Percentiles rank a stretch among this genome's conserved stretches.
phyloP scores from a whole-genome alignment of 2,113 vertebrate genomes.

The Propithecus coquereli region DNA sequence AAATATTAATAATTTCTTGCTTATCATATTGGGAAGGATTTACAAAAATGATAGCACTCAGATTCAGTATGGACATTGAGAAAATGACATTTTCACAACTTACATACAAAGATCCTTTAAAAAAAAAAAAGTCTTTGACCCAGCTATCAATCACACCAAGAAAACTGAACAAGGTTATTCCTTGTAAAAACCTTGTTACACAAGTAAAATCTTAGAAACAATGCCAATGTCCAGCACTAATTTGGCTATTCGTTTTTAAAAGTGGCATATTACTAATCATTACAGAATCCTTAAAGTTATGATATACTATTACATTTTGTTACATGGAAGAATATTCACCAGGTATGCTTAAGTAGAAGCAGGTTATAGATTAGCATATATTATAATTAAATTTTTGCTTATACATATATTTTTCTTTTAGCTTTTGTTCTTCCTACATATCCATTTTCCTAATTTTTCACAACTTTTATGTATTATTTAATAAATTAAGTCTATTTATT shows the following conservation, averaged over 20 bases:
- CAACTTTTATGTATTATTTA: not conserved
- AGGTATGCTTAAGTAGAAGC: not conserved
- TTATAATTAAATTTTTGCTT: not conserved
- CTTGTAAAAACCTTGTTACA: not conserved
- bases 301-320: not conserved
- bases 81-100: not conserved
- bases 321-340: not conserved
- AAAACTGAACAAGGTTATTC: not conserved
- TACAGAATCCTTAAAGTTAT: not conserved
- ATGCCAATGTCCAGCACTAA: not conserved
- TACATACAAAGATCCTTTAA: not conserved
- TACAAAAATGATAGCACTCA: not conserved
- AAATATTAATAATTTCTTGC: not conserved
- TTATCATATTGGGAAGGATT: not conserved
- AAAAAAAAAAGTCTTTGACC: not conserved
- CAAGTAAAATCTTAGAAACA: not conserved
- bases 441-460: not conserved
- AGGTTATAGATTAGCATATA: not conserved
- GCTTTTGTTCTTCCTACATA: not conserved
- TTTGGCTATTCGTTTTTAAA: not conserved
- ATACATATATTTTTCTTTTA: not conserved
- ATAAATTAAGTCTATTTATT: not conserved
- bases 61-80: not conserved
- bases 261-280: not conserved
- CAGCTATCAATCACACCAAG: not conserved